A percentile compares a stretch with the other conserved stretches of the same genome.
phyloP scores from a whole-genome alignment of 2,888 invertebrate species.

The Drosophila mayaguana region DNA sequence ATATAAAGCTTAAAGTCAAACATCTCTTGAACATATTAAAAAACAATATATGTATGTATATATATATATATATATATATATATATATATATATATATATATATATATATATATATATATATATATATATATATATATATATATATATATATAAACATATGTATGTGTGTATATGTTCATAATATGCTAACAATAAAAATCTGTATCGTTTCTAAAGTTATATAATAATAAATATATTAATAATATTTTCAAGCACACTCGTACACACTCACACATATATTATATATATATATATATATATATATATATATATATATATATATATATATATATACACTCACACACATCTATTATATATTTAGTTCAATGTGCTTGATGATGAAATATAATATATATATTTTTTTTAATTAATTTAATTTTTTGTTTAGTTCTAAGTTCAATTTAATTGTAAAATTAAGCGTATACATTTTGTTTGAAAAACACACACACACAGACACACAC shows the following conservation, averaged over 20 bases:
- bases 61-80: slow-evolving; percentile 36
- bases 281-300: slow-evolving; percentile 14
- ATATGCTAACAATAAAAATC: slow-evolving; percentile 45
- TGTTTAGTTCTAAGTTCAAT: slow-evolving; percentile 76
- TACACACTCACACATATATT: slow-evolving; percentile 25
- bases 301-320: slow-evolving; percentile 12
- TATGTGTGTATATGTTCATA: slow-evolving; percentile 41
- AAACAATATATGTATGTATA: slow-evolving; percentile 4
- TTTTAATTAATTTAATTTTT: slow-evolving; percentile 50
- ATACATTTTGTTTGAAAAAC: slow-evolving; percentile 69
- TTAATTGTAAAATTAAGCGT: slow-evolving; percentile 71
- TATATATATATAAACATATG: slow-evolving; percentile 5
- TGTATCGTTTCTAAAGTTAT: slow-evolving; percentile 34
- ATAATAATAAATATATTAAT: slow-evolving; percentile 27
- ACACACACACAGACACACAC: slow-evolving; percentile 34
- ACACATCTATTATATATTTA: slow-evolving; percentile 38
- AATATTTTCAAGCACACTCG: slow-evolving; percentile 44
- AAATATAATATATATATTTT: slow-evolving; percentile 9
- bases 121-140: slow-evolving; percentile 36
- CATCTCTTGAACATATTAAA: slow-evolving; percentile 35
- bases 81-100: slow-evolving; percentile 17
- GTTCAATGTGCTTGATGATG: slow-evolving; percentile 50
- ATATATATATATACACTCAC: background rate
- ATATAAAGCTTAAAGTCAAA: slow-evolving; percentile 25
- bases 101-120: slow-evolving; percentile 4